Evolutionary conservation across 2,888 invertebrate genomes (phyloP).

Genomic region (Rhagophthalmus giganteus): DNA sequence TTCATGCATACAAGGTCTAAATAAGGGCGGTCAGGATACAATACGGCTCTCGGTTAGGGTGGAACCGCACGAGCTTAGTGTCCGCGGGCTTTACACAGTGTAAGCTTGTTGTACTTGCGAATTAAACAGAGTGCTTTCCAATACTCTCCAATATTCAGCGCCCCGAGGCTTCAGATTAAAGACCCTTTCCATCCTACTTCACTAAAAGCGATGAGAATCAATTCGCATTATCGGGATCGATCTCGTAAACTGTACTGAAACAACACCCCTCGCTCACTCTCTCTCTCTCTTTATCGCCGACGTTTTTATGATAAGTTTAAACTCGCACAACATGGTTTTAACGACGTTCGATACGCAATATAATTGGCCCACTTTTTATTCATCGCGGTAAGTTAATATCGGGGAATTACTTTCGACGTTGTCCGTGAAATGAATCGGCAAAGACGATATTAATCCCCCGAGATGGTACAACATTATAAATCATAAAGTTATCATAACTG

Average conservation of each 20-base stretch:
- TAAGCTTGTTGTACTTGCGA: slow-evolving; percentile 38
- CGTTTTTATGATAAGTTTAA: too few species aligned
- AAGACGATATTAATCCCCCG: too few species aligned
- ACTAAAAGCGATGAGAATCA: slow-evolving; percentile 24
- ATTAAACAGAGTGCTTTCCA: slow-evolving; percentile 39
- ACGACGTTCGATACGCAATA: too few species aligned
- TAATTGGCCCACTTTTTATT: too few species aligned
- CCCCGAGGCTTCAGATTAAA: slow-evolving; percentile 31
- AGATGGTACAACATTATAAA: too few species aligned
- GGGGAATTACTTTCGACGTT: too few species aligned
- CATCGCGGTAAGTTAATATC: too few species aligned
- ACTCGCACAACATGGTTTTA: too few species aligned
- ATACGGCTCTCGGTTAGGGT: slow-evolving; percentile 6
- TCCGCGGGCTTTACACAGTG: slow-evolving; percentile 30
- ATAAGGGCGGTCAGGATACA: background rate
- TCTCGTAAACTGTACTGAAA: background rate
- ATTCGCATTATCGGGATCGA: background rate
- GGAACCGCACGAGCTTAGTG: slow-evolving; percentile 20
- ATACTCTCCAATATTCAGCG: slow-evolving; percentile 31
- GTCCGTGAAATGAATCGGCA: too few species aligned
- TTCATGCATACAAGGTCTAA: background rate
- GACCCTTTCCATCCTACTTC: slow-evolving; percentile 21
- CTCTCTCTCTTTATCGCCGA: too few species aligned
- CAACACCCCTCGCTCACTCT: too few species aligned
- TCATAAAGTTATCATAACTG: too few species aligned